Evolutionary conservation across 1,140 invertebrate species (phyloP), one percentile per base, ranked within the genome.

Genomic region (Mycetomoellerius zeteki): DNA sequence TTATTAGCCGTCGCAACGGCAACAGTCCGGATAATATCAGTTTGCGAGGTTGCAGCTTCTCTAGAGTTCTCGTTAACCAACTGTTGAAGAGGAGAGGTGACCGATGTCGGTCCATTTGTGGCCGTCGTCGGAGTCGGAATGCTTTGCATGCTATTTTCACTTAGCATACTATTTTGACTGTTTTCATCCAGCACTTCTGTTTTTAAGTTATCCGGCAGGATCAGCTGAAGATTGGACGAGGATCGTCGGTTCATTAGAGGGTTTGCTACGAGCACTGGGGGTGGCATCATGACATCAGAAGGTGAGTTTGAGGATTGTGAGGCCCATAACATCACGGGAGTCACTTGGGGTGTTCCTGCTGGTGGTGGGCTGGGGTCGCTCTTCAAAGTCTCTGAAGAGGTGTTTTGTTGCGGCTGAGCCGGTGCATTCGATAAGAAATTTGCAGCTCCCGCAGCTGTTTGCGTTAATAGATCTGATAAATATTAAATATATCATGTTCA

Each of bases 161-260:
- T 95, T 27, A 96, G 92, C 37, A 96, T 94, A 64, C 96, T 96
- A 81, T 95, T 96, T 73, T 97, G 96, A 87, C 96, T 97, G 84
- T 96, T 96, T 84, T 98, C 97, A 91, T 98, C 97, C 1, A 97
- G 92, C 2, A 96, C 94, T 94, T 98, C 97, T 56, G 97, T 97
- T 92, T 98, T 98, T 24, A 98, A 93, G 78, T 94, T 94, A 54
- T 95, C 95, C 0, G 95, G 94, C 27, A 95, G 88, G 8, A 95
- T 95, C n/a, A 95, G 54, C 65, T 95, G 95, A 72, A 95, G 92
- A 30, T 93, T 94, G n/a, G 92, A 94, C 4, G 95, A 95, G 0
- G 94, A 92, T 56, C 94, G 90, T 37, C 94, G 88, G 16, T 90
- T 92, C 0, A 94, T 69, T 24, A 95, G 87, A 5, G 94, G 86